phyloP scores from a whole-genome alignment of 2,888 invertebrate species.

The Sylvicola cinctus region DNA sequence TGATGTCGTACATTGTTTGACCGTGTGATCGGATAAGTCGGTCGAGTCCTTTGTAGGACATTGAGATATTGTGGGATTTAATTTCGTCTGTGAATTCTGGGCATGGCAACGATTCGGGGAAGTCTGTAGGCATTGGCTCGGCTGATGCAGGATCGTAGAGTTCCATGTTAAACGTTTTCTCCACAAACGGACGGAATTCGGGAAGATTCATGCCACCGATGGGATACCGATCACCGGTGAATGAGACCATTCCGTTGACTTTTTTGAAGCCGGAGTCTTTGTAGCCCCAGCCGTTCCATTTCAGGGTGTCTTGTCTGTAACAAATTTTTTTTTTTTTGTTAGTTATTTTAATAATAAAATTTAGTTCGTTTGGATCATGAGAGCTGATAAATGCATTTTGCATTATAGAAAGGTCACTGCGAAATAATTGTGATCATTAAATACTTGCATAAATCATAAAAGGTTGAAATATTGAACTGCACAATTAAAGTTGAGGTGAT shows the following conservation, averaged over 20 bases:
- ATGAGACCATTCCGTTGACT: slow-evolving; percentile 2
- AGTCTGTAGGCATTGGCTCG: slow-evolving; percentile 36
- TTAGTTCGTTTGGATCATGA: too few species aligned
- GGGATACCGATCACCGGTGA: slow-evolving; percentile 41
- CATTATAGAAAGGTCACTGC: too few species aligned
- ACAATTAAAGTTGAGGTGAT: too few species aligned
- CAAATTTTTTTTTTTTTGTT: too few species aligned
- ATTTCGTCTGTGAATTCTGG: slow-evolving; percentile 37
- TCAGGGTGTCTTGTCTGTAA: slow-evolving; percentile 71
- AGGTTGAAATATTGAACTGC: too few species aligned
- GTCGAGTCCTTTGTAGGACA: slow-evolving; percentile 59
- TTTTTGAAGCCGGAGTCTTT: slow-evolving; percentile 69
- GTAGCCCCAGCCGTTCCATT: slow-evolving; percentile 99
- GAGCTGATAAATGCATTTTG: too few species aligned
- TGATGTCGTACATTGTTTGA: slow-evolving; percentile 81
- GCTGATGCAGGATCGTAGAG: slow-evolving; percentile 24
- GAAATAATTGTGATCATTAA: too few species aligned
- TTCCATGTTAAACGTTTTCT: slow-evolving; percentile 46
- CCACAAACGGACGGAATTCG: slow-evolving; percentile 62
- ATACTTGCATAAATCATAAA: too few species aligned
- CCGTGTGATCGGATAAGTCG: slow-evolving; percentile 78
- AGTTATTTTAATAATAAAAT: too few species aligned
- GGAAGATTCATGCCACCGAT: slow-evolving; percentile 50
- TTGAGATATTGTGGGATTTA: slow-evolving; percentile 29
- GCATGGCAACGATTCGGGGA: slow-evolving; percentile 44